These are phyloP conservation scores for Hirundichthys speculiger DNA, from an alignment of 2,113 vertebrate genomes.

Conservation along the genomic window DNA sequence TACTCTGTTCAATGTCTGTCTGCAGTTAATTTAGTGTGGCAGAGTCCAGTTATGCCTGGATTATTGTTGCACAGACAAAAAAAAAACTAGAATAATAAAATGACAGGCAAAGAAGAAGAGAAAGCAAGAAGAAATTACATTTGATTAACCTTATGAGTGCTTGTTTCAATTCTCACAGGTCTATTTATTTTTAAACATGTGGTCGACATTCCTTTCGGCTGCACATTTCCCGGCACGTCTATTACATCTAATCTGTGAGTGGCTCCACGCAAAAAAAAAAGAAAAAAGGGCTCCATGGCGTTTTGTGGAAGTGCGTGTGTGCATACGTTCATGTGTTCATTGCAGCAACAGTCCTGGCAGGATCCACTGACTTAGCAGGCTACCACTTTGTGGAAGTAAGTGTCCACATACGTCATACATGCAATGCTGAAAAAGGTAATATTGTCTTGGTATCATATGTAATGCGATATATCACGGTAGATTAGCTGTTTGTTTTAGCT, in stretches of 20 bases:
- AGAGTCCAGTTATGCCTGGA: slow-evolving; percentile 70
- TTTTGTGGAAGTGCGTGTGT: no score
- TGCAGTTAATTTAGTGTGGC: slow-evolving; percentile 73
- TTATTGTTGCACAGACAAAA: slow-evolving; percentile 71
- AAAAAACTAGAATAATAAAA: slow-evolving; percentile 73
- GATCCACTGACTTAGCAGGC: no score
- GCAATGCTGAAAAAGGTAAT: slow-evolving; percentile 70
- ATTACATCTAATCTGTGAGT: slow-evolving; percentile 82
- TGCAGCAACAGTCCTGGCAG: no score
- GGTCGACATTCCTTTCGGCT: slow-evolving; percentile 80
- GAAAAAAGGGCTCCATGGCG: slow-evolving; percentile 14
- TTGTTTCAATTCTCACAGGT: slow-evolving; percentile 80
- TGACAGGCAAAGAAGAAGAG: slow-evolving; percentile 71
- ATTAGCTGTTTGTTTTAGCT: neutral
- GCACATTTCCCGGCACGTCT: slow-evolving; percentile 83
- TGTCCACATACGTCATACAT: slow-evolving; percentile 64
- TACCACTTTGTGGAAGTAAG: no score
- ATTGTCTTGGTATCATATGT: slow-evolving; percentile 9
- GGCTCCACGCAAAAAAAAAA: slow-evolving; percentile 65
- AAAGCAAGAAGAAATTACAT: slow-evolving; percentile 76
- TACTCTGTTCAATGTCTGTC: slow-evolving; percentile 58
- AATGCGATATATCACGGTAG: slow-evolving; percentile 1
- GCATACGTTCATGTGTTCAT: slow-evolving; percentile 56
- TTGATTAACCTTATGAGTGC: slow-evolving; percentile 81
- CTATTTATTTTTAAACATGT: slow-evolving; percentile 85